Evolutionary conservation across 2,797 vertebrate genomes (phyloP).

Genomic region (Labeo calbasu): DNA sequence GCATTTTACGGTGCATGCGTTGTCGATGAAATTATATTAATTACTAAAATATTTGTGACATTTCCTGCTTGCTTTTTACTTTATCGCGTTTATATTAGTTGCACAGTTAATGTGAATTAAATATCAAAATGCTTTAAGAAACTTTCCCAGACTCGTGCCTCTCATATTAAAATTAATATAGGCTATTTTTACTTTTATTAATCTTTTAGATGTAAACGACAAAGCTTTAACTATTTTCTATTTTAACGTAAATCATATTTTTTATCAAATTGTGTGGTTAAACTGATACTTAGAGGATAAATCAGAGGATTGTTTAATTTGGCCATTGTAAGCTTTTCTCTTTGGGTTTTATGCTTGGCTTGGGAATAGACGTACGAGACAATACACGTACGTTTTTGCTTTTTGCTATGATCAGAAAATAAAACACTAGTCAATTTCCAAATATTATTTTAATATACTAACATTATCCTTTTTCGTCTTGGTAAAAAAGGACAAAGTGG

Average conservation of each 20-base stretch:
- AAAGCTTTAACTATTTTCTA: neutral
- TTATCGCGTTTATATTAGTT: neutral
- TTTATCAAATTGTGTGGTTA: neutral
- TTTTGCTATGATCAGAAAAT: neutral
- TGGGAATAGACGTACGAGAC: neutral
- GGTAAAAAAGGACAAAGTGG: constrained; percentile 90
- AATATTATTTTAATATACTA: neutral
- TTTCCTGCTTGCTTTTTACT: neutral
- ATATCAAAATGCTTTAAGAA: neutral
- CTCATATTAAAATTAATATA: constrained; percentile 29
- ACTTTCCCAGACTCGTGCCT: neutral
- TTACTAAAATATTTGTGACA: neutral
- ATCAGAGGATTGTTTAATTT: neutral
- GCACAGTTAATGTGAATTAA: neutral
- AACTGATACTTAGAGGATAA: neutral
- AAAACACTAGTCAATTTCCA: neutral
- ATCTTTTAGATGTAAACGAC: constrained; percentile 1
- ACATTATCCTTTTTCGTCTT: neutral
- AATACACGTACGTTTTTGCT: neutral
- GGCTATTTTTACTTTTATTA: constrained; percentile 24
- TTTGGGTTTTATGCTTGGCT: neutral
- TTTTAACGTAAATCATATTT: neutral
- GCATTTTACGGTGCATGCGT: neutral
- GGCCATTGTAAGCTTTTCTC: neutral
- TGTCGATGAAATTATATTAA: neutral